Evolutionary conservation across 2,888 invertebrate genomes (phyloP), one percentile per base, ranked within the genome.

Genomic region (Keiferia lycopersicella): DNA sequence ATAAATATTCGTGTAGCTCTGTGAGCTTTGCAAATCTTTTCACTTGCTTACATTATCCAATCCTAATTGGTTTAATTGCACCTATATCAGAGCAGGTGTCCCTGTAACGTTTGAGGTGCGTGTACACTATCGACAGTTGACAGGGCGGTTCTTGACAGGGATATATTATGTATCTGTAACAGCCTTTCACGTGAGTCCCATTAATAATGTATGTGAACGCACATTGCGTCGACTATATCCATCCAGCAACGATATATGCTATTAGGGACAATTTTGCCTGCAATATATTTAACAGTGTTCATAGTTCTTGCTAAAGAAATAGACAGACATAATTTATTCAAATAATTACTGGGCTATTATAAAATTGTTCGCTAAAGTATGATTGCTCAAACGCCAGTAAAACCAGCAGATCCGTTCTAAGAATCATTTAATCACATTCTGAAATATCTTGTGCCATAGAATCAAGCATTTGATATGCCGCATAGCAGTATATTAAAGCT

Each of bases 161-260:
- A 64, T 64, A 64, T 53, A 62, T 62, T 62, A 62, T 53, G 39
- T 62, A 61, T 61, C 61, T 63, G 57, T 63, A 57, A 14, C 59
- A 26, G 63, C 63, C 63, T 63, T 63, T 63, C 63, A 63, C 63
- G 8, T 51, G 50, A 53, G 22, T 14, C 14, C 26, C 56, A 56
- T 56, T 56, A 56, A 56, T 56, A 56, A 56, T 56, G 56, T 22
- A 56, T 56, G 56, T 51, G 30, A 34, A 26, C 22, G 22, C 20
- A 1, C 30, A 26, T 26, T n/a, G n/a, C 30, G 26, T 56, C 30
- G 56, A 20, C 22, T 22, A n/a, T 51, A 20, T n/a, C n/a, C n/a
- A 51, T 51, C 16, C 51, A 51, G 3, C 22, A 51, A 22, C 20
- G 48, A 48, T 51, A 10, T 20, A 20, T 22, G 51, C 51, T 20